Percentiles rank a stretch among this genome's conserved stretches.
These are phyloP conservation scores for Melanotaenia trifasciata DNA, from an alignment of 2,797 vertebrate species.

Conservation along the genomic window DNA sequence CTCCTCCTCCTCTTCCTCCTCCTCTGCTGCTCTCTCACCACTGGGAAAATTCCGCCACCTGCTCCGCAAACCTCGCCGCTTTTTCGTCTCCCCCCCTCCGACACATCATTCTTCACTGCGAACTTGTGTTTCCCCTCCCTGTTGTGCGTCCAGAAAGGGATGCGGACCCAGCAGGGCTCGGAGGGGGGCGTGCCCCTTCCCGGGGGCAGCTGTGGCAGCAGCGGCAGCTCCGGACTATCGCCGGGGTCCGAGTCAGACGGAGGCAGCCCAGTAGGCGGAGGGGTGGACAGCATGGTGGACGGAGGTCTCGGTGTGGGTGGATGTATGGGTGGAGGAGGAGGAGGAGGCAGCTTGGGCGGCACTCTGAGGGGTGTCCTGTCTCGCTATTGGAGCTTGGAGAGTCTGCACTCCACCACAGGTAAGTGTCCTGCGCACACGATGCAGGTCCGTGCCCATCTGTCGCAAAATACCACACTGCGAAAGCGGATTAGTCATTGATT, in stretches of 20 bases:
- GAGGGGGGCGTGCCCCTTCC: slow-evolving; percentile 88
- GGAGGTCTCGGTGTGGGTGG: slow-evolving; percentile 60
- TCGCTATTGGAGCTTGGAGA: slow-evolving; percentile 95
- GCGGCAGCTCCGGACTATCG: slow-evolving; percentile 88
- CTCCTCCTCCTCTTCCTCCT: slow-evolving; percentile 25
- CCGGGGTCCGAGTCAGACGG: slow-evolving; percentile 92
- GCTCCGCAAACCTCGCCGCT: slow-evolving; percentile 26
- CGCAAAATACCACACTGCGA: background rate
- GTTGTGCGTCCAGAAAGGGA: slow-evolving; percentile 50
- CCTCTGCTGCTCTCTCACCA: slow-evolving; percentile 22
- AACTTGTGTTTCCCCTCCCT: slow-evolving; percentile 12
- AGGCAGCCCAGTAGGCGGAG: slow-evolving; percentile 81
- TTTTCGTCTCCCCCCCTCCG: slow-evolving; percentile 25
- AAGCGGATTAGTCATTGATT: background rate
- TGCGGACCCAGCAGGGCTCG: slow-evolving; percentile 90
- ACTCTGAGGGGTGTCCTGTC: slow-evolving; percentile 90
- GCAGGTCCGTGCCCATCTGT: background rate
- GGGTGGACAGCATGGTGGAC: slow-evolving; percentile 55
- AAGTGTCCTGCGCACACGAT: slow-evolving; percentile 47
- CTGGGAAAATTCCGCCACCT: slow-evolving; percentile 52
- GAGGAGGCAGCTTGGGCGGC: slow-evolving; percentile 76
- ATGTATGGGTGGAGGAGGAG: slow-evolving; percentile 76
- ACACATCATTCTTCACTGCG: slow-evolving; percentile 17
- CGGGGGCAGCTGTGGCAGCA: slow-evolving; percentile 88
- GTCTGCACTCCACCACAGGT: slow-evolving; percentile 95